phyloP scores from a whole-genome alignment of 1,140 invertebrate genomes.

The Bombus fervidus region DNA sequence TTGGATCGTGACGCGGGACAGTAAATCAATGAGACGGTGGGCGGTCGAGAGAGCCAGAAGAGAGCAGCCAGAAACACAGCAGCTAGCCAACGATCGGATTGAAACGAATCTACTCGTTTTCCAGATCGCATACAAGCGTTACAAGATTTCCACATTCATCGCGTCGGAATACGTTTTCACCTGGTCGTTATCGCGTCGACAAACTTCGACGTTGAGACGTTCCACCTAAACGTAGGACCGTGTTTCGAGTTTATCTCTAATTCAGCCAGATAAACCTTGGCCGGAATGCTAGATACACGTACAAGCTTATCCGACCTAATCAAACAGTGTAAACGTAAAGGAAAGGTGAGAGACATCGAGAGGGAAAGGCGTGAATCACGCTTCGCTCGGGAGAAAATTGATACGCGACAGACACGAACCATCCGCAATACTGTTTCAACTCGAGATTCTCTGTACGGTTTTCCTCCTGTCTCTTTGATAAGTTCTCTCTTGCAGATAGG shows the following conservation, averaged over 20 bases:
- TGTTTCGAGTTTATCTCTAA: slow-evolving; percentile 22
- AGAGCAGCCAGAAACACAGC: background rate
- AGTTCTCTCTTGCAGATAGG: background rate
- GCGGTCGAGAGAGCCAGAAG: slow-evolving; percentile 18
- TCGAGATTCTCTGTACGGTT: background rate
- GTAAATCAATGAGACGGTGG: slow-evolving; percentile 49
- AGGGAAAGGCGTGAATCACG: slow-evolving; percentile 8
- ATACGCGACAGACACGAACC: background rate
- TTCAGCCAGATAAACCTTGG: slow-evolving; percentile 22
- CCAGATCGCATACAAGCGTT: background rate
- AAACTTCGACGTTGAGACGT: slow-evolving; percentile 22
- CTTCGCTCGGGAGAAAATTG: background rate
- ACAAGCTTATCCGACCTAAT: slow-evolving; percentile 3
- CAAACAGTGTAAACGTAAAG: slow-evolving; percentile 29
- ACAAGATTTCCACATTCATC: background rate
- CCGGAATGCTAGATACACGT: too few species aligned
- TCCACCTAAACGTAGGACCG: too few species aligned
- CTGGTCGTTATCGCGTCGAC: slow-evolving; percentile 38
- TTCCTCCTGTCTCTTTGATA: background rate
- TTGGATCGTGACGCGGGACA: slow-evolving; percentile 25
- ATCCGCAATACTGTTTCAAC: background rate
- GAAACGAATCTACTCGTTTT: background rate
- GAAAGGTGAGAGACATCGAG: background rate
- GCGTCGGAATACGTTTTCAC: slow-evolving; percentile 1
- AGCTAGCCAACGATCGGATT: background rate